Percentiles rank a stretch among this genome's conserved stretches.
These are phyloP conservation scores for Ailuropoda melanoleuca DNA, from an alignment of 2,113 vertebrate species.

Conservation along the genomic window DNA sequence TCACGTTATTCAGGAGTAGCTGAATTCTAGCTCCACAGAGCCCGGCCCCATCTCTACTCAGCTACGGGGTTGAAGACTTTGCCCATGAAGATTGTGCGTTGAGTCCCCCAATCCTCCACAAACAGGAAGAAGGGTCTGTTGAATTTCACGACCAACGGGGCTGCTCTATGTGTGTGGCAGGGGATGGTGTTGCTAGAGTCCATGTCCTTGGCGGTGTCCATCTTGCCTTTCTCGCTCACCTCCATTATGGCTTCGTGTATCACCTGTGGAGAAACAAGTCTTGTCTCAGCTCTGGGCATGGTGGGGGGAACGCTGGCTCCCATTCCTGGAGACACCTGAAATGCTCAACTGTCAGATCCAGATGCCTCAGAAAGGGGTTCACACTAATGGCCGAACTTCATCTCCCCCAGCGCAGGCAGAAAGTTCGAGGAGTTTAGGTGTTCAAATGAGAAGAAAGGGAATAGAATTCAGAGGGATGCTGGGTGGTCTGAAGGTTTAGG, in stretches of 20 bases:
- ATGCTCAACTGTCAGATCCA: no score
- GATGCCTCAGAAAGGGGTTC: not conserved
- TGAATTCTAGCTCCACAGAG: accelerated
- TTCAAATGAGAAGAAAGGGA: not conserved
- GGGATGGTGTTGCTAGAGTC: not conserved
- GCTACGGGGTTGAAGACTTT: not conserved
- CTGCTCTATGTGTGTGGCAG: not conserved
- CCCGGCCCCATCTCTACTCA: not conserved
- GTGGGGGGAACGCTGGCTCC: not conserved
- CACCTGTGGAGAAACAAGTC: not conserved
- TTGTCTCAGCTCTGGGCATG: not conserved
- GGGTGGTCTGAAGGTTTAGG: not conserved
- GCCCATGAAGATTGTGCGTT: not conserved
- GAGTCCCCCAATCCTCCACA: not conserved
- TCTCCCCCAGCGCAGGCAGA: no score
- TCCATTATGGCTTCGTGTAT: not conserved
- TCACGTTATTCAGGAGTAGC: not conserved
- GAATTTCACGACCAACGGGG: not conserved
- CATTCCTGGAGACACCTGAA: not conserved
- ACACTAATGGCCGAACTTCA: not conserved
- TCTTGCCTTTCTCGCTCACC: not conserved
- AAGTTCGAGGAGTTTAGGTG: not conserved
- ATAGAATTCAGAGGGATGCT: not conserved
- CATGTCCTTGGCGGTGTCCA: not conserved
- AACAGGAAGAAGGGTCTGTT: slow-evolving; percentile 14